These are phyloP conservation scores for Miichthys miiuy DNA, from an alignment of 2,797 vertebrate species.

Conservation along the genomic window DNA sequence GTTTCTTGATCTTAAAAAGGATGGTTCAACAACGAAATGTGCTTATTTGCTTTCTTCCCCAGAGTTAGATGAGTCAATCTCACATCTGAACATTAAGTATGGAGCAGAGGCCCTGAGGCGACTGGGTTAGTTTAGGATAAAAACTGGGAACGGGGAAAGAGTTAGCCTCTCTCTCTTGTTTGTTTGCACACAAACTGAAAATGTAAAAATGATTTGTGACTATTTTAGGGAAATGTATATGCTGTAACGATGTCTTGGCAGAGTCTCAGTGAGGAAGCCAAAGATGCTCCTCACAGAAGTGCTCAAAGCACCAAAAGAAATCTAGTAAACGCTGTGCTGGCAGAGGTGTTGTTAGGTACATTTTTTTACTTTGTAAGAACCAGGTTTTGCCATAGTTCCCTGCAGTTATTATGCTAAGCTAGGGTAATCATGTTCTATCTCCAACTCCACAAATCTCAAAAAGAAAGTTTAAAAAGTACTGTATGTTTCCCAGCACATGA, in stretches of 20 bases:
- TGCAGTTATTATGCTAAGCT: neutral
- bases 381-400: neutral
- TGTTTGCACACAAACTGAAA: neutral
- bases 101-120: neutral
- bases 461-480: neutral
- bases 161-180: too few relatives aligned
- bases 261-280: too few relatives aligned
- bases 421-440: neutral
- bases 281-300: neutral
- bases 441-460: neutral
- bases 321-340: neutral
- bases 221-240: neutral
- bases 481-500: neutral
- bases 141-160: neutral
- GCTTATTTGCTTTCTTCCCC: neutral
- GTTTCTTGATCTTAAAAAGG: neutral
- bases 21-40: neutral
- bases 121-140: neutral
- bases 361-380: neutral
- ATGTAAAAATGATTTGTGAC: neutral
- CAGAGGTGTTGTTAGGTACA: neutral
- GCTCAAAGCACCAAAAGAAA: neutral
- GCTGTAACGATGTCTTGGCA: neutral
- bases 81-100: neutral
- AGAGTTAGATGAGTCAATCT: neutral